A percentile compares a stretch with the other conserved stretches of the same genome.
phyloP scores from a whole-genome alignment of 2,797 vertebrate species.

The Takifugu ocellatus region DNA sequence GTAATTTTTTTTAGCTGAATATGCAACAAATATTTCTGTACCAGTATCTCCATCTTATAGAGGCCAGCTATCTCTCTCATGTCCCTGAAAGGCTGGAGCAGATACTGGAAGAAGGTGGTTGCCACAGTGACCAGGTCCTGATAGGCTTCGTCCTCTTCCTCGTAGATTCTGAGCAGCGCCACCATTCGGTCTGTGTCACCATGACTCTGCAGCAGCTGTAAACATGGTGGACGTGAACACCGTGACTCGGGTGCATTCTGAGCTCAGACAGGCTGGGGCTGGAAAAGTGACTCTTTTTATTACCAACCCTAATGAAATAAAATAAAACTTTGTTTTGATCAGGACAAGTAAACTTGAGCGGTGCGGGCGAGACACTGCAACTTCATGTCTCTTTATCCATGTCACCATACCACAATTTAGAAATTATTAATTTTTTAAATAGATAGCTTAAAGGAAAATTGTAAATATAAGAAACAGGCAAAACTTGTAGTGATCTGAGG shows the following conservation, averaged over 20 bases:
- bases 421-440: too few relatives aligned
- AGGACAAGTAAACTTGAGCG: too few relatives aligned
- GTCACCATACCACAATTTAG: too few relatives aligned
- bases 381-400: too few relatives aligned
- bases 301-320: too few relatives aligned
- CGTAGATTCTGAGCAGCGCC: slow-evolving; percentile 83
- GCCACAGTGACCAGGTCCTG: slow-evolving; percentile 85
- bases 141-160: slow-evolving; percentile 87
- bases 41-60: slow-evolving; percentile 90
- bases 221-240: neutral
- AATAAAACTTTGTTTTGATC: too few relatives aligned
- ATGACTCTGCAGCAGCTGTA: slow-evolving; percentile 84
- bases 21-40: slow-evolving; percentile 46
- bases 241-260: slow-evolving; percentile 1
- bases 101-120: slow-evolving; percentile 90
- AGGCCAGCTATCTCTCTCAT: slow-evolving; percentile 90
- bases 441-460: too few relatives aligned
- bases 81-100: slow-evolving; percentile 92
- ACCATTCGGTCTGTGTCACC: slow-evolving; percentile 80
- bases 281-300: too few relatives aligned
- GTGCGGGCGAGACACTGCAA: too few relatives aligned
- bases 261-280: neutral
- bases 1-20: neutral
- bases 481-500: too few relatives aligned
- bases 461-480: too few relatives aligned